Base-by-base conservation (phyloP, 2,113 vertebrate genomes). In the Jacana jacana region DNA sequence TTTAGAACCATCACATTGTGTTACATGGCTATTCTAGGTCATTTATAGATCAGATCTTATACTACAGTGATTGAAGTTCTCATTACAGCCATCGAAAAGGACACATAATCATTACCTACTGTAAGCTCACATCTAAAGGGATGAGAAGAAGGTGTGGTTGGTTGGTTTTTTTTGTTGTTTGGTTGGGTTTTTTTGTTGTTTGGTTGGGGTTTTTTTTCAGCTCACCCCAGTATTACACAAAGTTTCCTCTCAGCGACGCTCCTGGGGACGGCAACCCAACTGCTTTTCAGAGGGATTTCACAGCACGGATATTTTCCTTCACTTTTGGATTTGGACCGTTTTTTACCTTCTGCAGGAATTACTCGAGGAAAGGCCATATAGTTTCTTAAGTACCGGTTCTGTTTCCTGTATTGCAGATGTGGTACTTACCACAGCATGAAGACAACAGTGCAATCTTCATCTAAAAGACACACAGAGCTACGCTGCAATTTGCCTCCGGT, bases 21-120 rank as follows among this genome's bases (percentile, higher is more conserved):
- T 98, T 98, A 99, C 99, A 99, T 99, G 99, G 99, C 99, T 99
- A 99, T 98, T 99, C 98, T 98, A 99, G 98, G 98, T 99, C 97
- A 99, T 99, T 99, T 99, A 99, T 99, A 99, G 99, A 99, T 99
- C 99, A 96, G 98, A 96, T 98, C 98, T 98, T 97, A 97, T 93
- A 98, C 98, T 98, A 99, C 98, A 99, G 98, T 98, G 98, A 99
- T 98, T 99, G 99, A 99, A 99, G 98, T 99, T 98, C 97, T 98
- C 97, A 68, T 98, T 99, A 99, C 98, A 99, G 98, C 98, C 98
- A 99, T 98, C 98, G 98, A 98, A 98, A 98, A 98, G 98, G 98
- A 99, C 99, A 98, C 98, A 98, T 98, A 98, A 98, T 98, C 98
- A 98, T 99, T 99, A 99, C 98, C 99, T 99, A 99, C 97, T 97